Base-by-base conservation (phyloP, 1,140 invertebrate species). In the Micrasema longulum region DNA sequence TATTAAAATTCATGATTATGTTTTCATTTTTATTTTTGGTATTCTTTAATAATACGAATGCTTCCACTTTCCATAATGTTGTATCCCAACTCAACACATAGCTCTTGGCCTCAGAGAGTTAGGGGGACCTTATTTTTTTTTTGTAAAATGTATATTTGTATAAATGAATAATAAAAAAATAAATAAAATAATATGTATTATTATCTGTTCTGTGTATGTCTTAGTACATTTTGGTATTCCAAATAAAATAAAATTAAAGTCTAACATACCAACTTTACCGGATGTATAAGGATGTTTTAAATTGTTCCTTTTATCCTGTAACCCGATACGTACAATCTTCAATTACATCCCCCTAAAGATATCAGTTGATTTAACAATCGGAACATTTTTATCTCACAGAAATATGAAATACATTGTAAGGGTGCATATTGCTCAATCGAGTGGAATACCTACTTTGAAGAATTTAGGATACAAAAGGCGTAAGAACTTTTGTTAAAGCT, bases 291-390 rank as follows among this genome's bases (percentile, higher is more conserved):
- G 35, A 14, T 60, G 14, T 60, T 38, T 11, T 38, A 60, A 12
- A 60, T 38, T 53, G 10, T 35, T 20, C 36, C 16, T 36, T 60
- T 60, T 60, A 60, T 60, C 35, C 36, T 18, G 55, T n/a, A 60
- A 60, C 55, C 16, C 10, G 36, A 60, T 20, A 60, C 7, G 35
- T 35, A 35, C 55, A 60, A 60, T 60, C 55, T 60, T 60, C 55
- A 60, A 60, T 60, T 60, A 60, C 55, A 38, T 20, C 55, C n/a
- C 55, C 2, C 14, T 60, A 35, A 60, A 60, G 36, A 38, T 60
- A 60, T 60, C 55, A 60, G 55, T 60, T 60, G 55, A 60, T 60
- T 60, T 60, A 60, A 60, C 55, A 60, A 60, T 60, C 35, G 55
- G 14, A 18, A 36, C 36, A 9, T 60, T 60, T 60, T 60, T 60